phyloP scores from a whole-genome alignment of 1,140 invertebrate species.

The Nymphalis io region DNA sequence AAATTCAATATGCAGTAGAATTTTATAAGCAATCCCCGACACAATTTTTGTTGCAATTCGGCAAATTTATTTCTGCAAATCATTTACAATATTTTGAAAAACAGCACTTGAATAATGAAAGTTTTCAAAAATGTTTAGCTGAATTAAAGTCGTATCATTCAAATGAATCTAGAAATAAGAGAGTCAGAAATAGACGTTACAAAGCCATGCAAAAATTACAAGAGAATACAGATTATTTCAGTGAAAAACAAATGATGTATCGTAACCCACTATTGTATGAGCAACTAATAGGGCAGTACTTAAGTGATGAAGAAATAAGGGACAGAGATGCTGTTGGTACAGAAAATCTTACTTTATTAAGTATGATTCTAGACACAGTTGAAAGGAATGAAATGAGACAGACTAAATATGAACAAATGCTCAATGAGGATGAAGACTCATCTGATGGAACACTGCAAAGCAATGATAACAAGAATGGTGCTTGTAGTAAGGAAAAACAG shows the following conservation, averaged over 20 bases:
- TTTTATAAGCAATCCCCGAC: conserved; percentile 84
- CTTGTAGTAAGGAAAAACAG: conserved; percentile 36
- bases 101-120: conserved; percentile 80
- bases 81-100: conserved; percentile 86
- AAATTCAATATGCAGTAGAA: conserved; percentile 84
- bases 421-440: conserved; percentile 56
- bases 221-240: conserved; percentile 90
- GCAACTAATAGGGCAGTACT: conserved; percentile 91
- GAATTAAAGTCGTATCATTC: conserved; percentile 82
- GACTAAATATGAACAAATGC: conserved; percentile 83
- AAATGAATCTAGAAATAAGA: conserved; percentile 79
- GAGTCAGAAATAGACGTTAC: conserved; percentile 90
- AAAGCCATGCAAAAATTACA: conserved; percentile 90
- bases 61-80: conserved; percentile 84
- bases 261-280: conserved; percentile 94
- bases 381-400: conserved; percentile 84
- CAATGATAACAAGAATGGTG: conserved; percentile 35
- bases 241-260: conserved; percentile 95
- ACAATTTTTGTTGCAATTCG: conserved; percentile 89
- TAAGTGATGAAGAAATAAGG: conserved; percentile 88
- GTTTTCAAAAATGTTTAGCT: conserved; percentile 82
- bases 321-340: conserved; percentile 82
- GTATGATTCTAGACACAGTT: conserved; percentile 85
- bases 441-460: conserved; percentile 23
- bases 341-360: conserved; percentile 84